A percentile compares a stretch with the other conserved stretches of the same genome.
phyloP scores from a whole-genome alignment of 2,888 invertebrate genomes.

The Tetheella fluctuosa region DNA sequence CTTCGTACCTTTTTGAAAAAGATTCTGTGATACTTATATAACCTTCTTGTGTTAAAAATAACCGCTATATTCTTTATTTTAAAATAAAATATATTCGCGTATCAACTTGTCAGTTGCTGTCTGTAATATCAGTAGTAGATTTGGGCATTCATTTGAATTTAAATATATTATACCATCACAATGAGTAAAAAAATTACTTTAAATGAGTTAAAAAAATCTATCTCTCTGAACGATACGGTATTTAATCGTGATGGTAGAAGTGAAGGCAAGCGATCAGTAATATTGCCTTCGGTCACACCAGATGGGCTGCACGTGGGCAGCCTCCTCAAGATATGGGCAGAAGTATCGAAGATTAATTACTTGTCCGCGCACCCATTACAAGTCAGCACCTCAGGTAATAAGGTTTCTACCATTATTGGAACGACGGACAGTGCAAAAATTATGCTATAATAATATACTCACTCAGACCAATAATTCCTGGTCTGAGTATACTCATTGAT shows the following conservation, averaged over 20 bases:
- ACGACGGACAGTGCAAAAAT: too few relatives aligned
- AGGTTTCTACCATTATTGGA: too few relatives aligned
- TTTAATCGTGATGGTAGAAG: neutral
- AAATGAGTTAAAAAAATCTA: neutral
- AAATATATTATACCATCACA: neutral
- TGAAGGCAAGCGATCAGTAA: neutral
- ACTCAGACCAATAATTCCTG: too few relatives aligned
- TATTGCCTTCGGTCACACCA: neutral
- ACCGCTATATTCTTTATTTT: too few relatives aligned
- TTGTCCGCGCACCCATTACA: conserved; percentile 42
- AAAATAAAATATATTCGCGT: too few relatives aligned
- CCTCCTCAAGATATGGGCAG: conserved; percentile 49
- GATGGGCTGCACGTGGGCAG: conserved; percentile 46
- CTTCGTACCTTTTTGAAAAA: too few relatives aligned
- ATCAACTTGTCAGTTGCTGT: neutral
- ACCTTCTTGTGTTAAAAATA: too few relatives aligned
- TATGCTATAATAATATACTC: too few relatives aligned
- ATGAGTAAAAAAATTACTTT: neutral
- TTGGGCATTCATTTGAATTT: neutral
- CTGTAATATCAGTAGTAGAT: neutral
- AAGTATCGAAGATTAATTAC: conserved; percentile 63
- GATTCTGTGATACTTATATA: too few relatives aligned
- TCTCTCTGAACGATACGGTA: neutral
- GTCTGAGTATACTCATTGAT: too few relatives aligned
- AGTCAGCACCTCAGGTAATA: conserved; percentile 41